Conservation (phyloP, 2,797 vertebrate species). For the Sandelia bainsii region DNA sequence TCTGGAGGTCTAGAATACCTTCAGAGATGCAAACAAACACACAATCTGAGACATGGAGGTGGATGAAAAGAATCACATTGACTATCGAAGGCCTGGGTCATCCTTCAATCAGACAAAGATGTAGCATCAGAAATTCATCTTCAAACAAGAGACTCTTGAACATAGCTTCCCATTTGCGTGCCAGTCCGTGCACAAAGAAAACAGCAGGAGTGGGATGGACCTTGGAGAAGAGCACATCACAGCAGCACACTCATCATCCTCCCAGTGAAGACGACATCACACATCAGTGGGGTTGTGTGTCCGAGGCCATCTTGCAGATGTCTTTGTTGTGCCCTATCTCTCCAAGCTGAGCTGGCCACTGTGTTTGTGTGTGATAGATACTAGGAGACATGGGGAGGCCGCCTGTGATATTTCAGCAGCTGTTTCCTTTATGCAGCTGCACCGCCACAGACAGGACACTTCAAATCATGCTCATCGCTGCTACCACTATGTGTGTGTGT, state of each 20-base stretch:
- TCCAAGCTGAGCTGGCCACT: slow-evolving; percentile 50
- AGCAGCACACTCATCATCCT: slow-evolving; percentile 47
- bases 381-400: slow-evolving; percentile 63
- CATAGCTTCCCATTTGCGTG: slow-evolving; percentile 30
- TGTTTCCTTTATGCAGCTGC: slow-evolving; percentile 83
- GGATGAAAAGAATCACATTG: neutral
- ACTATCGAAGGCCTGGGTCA: neutral
- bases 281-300: slow-evolving; percentile 68
- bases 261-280: slow-evolving; percentile 5
- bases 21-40: neutral
- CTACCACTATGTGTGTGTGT: slow-evolving; percentile 42
- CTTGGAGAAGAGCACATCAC: slow-evolving; percentile 54
- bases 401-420: slow-evolving; percentile 81
- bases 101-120: neutral
- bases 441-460: slow-evolving; percentile 77
- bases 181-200: slow-evolving; percentile 29
- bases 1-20: neutral
- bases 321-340: slow-evolving; percentile 74
- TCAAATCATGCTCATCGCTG: slow-evolving; percentile 74
- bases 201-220: slow-evolving; percentile 42
- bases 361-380: slow-evolving; percentile 70
- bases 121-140: slow-evolving; percentile 7
- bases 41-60: neutral
- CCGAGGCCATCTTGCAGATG: slow-evolving; percentile 82
- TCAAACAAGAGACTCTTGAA: slow-evolving; percentile 19